These are phyloP conservation scores for Tenthredo scrophulariae DNA, from an alignment of 2,888 invertebrate species.

Conservation along the genomic window DNA sequence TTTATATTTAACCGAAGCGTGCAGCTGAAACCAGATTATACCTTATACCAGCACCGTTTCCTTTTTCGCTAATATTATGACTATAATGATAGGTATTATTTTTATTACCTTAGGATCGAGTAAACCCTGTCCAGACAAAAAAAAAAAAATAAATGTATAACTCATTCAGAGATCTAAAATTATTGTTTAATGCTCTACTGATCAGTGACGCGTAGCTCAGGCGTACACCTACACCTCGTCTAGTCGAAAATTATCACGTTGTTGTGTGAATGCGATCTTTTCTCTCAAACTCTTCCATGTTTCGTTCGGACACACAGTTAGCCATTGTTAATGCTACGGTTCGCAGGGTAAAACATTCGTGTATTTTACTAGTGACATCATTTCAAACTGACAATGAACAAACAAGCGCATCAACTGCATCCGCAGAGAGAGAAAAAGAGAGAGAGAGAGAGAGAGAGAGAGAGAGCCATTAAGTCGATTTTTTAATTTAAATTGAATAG, in stretches of 20 bases:
- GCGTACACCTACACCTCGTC: background rate
- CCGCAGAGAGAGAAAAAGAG: background rate
- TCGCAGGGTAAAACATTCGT: background rate
- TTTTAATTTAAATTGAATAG: background rate
- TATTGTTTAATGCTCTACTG: constrained; percentile 48
- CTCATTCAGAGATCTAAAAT: background rate
- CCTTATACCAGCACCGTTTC: background rate
- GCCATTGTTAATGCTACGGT: constrained; percentile 19
- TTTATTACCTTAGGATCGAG: background rate
- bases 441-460: background rate
- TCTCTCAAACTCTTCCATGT: background rate
- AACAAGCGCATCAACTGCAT: background rate
- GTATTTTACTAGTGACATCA: background rate
- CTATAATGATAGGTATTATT: background rate
- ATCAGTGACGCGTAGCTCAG: constrained; percentile 19
- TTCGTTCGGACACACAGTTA: background rate
- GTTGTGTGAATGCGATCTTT: background rate
- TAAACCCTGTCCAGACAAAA: background rate
- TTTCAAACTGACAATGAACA: constrained; percentile 3
- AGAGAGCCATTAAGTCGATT: background rate
- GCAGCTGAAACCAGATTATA: background rate
- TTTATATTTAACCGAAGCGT: background rate
- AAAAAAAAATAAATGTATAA: background rate
- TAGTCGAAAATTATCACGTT: background rate
- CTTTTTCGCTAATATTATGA: background rate